A percentile compares a stretch with the other conserved stretches of the same genome.
These are phyloP conservation scores for Trimorus sp. DNA, from an alignment of 2,888 invertebrate genomes.

Conservation along the genomic window DNA sequence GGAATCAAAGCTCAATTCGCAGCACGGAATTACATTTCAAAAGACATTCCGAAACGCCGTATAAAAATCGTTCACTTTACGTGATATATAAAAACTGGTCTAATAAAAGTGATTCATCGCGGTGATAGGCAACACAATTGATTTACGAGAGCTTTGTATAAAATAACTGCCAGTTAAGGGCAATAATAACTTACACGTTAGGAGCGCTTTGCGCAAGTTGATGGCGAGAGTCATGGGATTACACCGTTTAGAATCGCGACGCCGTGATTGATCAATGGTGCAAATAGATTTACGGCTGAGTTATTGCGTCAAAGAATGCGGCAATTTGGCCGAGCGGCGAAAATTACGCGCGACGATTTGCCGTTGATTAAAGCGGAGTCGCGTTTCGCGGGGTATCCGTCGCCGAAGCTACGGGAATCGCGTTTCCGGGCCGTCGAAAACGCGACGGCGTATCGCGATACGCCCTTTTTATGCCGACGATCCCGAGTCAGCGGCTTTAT, in stretches of 20 bases:
- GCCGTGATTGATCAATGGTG: conserved; percentile 13
- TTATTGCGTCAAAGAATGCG: too few relatives aligned
- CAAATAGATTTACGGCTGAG: neutral
- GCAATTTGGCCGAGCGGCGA: neutral
- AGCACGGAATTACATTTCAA: conserved; percentile 10
- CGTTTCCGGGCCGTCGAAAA: too few relatives aligned
- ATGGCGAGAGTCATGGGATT: conserved; percentile 14
- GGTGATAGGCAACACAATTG: conserved; percentile 33
- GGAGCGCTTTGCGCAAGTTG: conserved; percentile 19
- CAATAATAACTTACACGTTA: conserved; percentile 34
- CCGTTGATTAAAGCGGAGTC: neutral
- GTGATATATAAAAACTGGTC: conserved; percentile 36
- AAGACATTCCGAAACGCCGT: conserved; percentile 22
- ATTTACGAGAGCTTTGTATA: conserved; percentile 35
- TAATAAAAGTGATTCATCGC: conserved; percentile 44
- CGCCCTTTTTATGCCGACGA: too few relatives aligned
- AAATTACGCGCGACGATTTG: neutral
- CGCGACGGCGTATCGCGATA: too few relatives aligned
- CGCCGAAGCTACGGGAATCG: too few relatives aligned
- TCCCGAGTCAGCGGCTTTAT: too few relatives aligned
- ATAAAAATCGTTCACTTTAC: conserved; percentile 33
- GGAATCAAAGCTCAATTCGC: conserved; percentile 4
- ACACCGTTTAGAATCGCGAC: conserved; percentile 6
- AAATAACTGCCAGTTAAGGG: conserved; percentile 36
- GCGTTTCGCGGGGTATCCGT: neutral